A percentile compares a stretch with the other conserved stretches of the same genome.
Evolutionary conservation across 1,140 invertebrate species (phyloP).

Genomic region (Brachionus calyciflorus): DNA sequence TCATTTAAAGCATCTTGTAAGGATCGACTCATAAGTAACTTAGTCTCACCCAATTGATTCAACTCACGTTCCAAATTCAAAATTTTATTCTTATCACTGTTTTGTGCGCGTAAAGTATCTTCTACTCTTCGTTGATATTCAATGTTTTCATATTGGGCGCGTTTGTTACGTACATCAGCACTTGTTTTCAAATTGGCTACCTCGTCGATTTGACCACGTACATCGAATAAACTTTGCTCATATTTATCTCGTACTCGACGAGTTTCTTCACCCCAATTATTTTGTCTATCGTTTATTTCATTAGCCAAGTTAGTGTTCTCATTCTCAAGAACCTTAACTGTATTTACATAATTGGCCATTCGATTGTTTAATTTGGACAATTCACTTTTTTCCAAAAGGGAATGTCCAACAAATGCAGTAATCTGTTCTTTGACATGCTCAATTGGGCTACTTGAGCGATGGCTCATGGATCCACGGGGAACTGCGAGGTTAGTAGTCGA

Average conservation of each 20-base stretch:
- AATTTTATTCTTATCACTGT: not conserved
- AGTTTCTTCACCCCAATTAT: conserved; percentile 18
- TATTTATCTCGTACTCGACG: not conserved
- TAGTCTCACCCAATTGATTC: not conserved
- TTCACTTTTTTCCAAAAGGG: conserved; percentile 24
- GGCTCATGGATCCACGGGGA: too few species aligned
- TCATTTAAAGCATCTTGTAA: not conserved
- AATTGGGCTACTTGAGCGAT: not conserved
- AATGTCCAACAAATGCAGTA: conserved; percentile 22
- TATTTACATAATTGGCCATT: not conserved
- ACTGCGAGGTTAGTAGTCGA: not conserved
- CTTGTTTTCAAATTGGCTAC: not conserved
- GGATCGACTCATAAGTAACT: not conserved
- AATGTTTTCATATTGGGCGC: conserved; percentile 17
- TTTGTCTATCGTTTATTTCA: conserved; percentile 20
- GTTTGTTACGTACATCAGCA: conserved; percentile 34
- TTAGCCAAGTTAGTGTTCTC: not conserved
- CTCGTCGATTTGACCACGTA: conserved; percentile 16
- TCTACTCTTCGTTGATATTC: conserved; percentile 18
- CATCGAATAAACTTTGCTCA: not conserved
- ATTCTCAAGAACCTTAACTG: conserved; percentile 19
- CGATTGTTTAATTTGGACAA: conserved; percentile 25
- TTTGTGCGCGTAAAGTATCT: not conserved
- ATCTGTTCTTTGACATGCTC: conserved; percentile 22
- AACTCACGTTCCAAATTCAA: conserved; percentile 13